Evolutionary conservation across 2,888 invertebrate species (phyloP).

Genomic region (Tryphoninae sp.): DNA sequence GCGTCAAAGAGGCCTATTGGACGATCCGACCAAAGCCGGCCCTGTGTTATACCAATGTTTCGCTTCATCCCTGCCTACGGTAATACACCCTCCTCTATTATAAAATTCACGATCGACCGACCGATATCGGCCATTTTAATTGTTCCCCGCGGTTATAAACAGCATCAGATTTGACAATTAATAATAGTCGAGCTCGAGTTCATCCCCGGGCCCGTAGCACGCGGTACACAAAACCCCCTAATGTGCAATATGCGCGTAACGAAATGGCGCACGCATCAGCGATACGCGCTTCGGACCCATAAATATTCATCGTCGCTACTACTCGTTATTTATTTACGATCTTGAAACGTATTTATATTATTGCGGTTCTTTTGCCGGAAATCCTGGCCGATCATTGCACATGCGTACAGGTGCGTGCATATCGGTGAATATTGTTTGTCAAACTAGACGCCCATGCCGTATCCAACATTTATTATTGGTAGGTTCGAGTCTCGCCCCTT

Average conservation of each 20-base stretch:
- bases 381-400: not conserved
- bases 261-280: constrained; percentile 4
- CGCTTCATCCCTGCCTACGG: not conserved
- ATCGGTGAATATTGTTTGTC: not conserved
- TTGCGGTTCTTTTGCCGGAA: constrained; percentile 1
- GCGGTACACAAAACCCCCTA: not conserved
- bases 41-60: not conserved
- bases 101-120: not conserved
- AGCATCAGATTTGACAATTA: constrained; percentile 59
- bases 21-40: not conserved
- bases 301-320: constrained; percentile 64
- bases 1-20: not conserved
- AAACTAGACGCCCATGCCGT: not conserved
- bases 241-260: not conserved
- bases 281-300: constrained; percentile 50
- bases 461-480: not conserved
- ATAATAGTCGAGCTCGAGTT: constrained; percentile 25
- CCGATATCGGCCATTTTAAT: constrained; percentile 34
- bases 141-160: constrained; percentile 36
- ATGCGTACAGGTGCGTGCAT: not conserved
- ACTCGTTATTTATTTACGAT: constrained; percentile 66
- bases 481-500: not conserved
- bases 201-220: no score
- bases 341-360: constrained; percentile 54
- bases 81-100: not conserved